Evolutionary conservation across 1,140 invertebrate species (phyloP).

Genomic region (Drosophila baimaii): DNA sequence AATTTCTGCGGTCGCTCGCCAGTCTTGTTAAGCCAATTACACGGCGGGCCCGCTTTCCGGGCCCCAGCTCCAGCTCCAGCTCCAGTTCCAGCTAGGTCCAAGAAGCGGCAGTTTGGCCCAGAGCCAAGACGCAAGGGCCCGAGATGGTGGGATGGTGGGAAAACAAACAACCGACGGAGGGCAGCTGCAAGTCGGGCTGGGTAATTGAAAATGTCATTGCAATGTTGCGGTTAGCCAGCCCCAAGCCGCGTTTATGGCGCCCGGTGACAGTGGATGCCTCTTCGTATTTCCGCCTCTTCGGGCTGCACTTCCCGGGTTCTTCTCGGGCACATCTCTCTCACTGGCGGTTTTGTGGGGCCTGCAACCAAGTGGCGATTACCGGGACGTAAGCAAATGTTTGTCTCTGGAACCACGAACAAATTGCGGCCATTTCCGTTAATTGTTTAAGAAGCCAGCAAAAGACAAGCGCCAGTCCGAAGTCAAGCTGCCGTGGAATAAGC

Average conservation of each 20-base stretch:
- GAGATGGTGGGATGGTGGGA: constrained; percentile 54
- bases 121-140: constrained; percentile 22
- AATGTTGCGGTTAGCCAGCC: constrained; percentile 46
- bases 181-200: constrained; percentile 9
- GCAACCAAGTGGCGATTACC: constrained; percentile 55
- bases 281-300: constrained; percentile 2
- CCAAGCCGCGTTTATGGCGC: constrained; percentile 13
- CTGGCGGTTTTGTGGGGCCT: constrained; percentile 25
- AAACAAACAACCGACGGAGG: constrained; percentile 49
- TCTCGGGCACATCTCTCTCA: constrained; percentile 1
- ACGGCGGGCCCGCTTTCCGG: constrained; percentile 40
- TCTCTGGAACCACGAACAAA: constrained; percentile 43
- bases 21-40: constrained; percentile 80
- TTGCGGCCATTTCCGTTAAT: constrained; percentile 63
- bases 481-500: too few species aligned
- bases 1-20: constrained; percentile 64
- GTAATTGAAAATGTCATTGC: constrained; percentile 71
- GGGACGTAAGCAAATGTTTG: constrained; percentile 59
- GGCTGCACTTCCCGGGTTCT: constrained; percentile 30
- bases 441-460: constrained; percentile 27
- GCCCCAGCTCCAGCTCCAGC: constrained; percentile 2
- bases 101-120: not conserved
- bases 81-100: constrained; percentile 4
- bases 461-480: constrained; percentile 12
- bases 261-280: constrained; percentile 6